A percentile compares a stretch with the other conserved stretches of the same genome.
phyloP scores from a whole-genome alignment of 2,113 vertebrate species.

The Balaeniceps rex region DNA sequence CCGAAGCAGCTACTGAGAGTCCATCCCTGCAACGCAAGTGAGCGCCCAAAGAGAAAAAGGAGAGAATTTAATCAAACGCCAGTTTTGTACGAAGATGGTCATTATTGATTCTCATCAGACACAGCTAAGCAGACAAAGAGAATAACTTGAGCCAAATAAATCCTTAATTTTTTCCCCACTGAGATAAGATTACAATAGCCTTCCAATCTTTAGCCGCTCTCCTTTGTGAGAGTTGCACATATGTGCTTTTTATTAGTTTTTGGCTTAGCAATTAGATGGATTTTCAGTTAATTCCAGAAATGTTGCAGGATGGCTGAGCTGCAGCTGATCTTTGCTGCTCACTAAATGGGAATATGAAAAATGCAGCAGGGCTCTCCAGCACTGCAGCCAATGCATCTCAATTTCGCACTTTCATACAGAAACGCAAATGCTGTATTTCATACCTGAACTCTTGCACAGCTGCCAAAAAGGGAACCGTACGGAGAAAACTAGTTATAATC shows the following conservation, averaged over 20 bases:
- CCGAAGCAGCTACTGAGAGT: background rate
- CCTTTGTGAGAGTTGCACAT: background rate
- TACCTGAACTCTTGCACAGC: background rate
- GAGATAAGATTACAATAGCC: slow-evolving; percentile 21
- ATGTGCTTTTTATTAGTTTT: slow-evolving; percentile 38
- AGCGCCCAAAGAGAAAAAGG: background rate
- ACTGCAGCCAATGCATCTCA: slow-evolving; percentile 23
- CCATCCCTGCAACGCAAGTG: background rate
- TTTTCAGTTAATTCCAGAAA: slow-evolving; percentile 41
- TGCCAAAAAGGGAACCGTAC: background rate
- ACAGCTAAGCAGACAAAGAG: slow-evolving; percentile 24
- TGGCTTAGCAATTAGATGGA: slow-evolving; percentile 25
- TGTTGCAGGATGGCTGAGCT: slow-evolving; percentile 5
- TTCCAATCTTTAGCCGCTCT: slow-evolving; percentile 15
- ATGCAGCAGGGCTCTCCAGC: slow-evolving; percentile 1
- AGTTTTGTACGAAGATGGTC: background rate
- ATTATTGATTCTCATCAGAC: slow-evolving; percentile 19
- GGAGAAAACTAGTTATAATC: background rate
- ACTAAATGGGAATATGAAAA: slow-evolving; percentile 36
- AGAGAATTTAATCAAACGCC: background rate
- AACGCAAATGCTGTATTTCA: background rate
- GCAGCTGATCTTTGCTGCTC: background rate
- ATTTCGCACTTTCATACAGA: background rate
- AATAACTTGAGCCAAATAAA: slow-evolving; percentile 38
- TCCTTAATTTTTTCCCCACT: slow-evolving; percentile 20